phyloP scores from a whole-genome alignment of 2,113 vertebrate genomes.

The Psittacula cyanocephala region DNA sequence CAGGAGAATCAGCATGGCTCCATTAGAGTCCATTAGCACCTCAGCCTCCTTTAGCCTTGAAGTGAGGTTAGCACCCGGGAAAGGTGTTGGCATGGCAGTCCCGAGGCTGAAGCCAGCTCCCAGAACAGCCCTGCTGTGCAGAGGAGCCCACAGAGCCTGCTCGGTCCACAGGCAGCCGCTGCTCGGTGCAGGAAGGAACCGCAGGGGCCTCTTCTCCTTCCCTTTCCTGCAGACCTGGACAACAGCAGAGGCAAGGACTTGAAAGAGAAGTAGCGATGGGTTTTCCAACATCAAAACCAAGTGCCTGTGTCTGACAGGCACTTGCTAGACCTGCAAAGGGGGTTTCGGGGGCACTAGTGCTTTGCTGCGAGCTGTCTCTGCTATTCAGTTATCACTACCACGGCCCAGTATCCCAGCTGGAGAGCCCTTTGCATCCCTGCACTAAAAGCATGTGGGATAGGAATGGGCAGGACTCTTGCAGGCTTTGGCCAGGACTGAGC shows the following conservation, averaged over 20 bases:
- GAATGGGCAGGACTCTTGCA: rapidly evolving
- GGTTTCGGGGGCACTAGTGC: rapidly evolving
- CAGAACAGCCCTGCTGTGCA: rapidly evolving
- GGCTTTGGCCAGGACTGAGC: neutral
- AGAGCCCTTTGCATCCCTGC: neutral
- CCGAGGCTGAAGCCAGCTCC: neutral
- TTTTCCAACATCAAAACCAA: neutral
- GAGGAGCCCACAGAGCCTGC: neutral
- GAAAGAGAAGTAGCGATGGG: neutral
- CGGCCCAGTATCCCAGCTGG: rapidly evolving
- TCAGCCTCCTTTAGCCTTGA: neutral
- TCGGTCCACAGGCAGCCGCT: neutral
- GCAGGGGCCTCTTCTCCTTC: neutral
- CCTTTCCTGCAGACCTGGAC: neutral
- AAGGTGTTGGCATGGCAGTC: neutral
- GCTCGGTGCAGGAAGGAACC: neutral
- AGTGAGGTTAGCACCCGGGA: neutral
- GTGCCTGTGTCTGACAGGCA: neutral
- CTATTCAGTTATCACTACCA: rapidly evolving
- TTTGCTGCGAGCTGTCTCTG: neutral
- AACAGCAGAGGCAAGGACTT: neutral
- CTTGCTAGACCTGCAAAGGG: neutral
- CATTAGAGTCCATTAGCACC: conserved; percentile 43
- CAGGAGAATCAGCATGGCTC: neutral
- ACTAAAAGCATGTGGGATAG: neutral